Evolutionary conservation across 2,113 vertebrate species (phyloP).

Genomic region (Alosa alosa): DNA sequence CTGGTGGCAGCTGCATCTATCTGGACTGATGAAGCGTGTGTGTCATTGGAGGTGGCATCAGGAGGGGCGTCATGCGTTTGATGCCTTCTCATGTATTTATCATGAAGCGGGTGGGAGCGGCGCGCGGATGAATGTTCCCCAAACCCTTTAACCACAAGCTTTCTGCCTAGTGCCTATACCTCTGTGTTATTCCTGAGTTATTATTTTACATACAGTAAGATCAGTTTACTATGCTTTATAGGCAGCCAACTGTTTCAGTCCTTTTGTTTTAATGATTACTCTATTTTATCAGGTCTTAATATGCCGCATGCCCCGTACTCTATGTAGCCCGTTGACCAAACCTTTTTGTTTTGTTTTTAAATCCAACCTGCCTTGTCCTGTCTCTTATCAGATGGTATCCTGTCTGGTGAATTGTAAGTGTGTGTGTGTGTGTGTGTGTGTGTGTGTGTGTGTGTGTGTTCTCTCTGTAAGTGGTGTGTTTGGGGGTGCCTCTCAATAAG

Average conservation of each 20-base stretch:
- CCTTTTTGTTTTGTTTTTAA: no score
- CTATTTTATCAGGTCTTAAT: no score
- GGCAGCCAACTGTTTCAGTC: neutral
- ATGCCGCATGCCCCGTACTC: no score
- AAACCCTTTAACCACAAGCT: neutral
- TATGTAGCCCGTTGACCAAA: no score
- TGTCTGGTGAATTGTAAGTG: neutral
- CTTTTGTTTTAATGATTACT: neutral
- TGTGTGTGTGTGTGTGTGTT: constrained; percentile 1
- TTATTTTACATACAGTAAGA: no score
- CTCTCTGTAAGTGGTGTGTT: constrained; percentile 11
- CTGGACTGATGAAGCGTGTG: neutral
- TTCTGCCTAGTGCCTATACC: neutral
- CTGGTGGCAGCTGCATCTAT: neutral
- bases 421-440: constrained; percentile 7
- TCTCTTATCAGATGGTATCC: neutral
- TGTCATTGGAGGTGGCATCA: neutral
- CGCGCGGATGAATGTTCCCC: neutral
- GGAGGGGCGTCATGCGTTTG: neutral
- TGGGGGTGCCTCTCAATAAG: constrained; percentile 15
- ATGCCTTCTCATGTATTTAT: neutral
- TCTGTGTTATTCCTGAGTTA: neutral
- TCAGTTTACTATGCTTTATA: neutral
- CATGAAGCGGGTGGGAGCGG: neutral
- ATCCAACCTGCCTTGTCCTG: no score